phyloP scores from a whole-genome alignment of 2,797 vertebrate genomes.

The Coreius guichenoti region DNA sequence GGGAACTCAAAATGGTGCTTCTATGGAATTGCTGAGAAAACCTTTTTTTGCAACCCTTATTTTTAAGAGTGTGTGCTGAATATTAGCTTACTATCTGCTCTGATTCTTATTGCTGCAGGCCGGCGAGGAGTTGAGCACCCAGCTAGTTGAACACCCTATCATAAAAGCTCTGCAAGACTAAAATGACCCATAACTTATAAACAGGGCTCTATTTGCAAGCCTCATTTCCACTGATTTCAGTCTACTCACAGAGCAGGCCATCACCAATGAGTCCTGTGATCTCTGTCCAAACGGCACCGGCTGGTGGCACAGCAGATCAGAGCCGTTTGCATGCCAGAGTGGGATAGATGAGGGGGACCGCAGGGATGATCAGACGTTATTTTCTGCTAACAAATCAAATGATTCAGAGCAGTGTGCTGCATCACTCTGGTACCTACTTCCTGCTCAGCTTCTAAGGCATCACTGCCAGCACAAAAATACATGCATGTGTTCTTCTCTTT shows the following conservation, averaged over 20 bases:
- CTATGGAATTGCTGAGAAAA: neutral
- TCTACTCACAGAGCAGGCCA: conserved; percentile 4
- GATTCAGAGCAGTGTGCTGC: conserved; percentile 53
- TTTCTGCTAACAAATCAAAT: conserved; percentile 61
- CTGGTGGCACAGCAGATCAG: conserved; percentile 43
- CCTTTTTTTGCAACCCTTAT: neutral
- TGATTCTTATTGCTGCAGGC: neutral
- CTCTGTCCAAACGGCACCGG: conserved; percentile 50
- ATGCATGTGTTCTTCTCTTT: neutral
- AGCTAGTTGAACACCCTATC: neutral
- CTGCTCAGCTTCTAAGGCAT: conserved; percentile 50
- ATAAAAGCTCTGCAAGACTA: conserved; percentile 20
- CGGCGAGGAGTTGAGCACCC: neutral
- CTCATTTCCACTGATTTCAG: conserved; percentile 46
- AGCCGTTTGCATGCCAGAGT: conserved; percentile 27
- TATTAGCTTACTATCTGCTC: neutral
- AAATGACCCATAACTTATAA: conserved; percentile 27
- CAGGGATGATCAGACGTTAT: conserved; percentile 67
- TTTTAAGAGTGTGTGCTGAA: conserved; percentile 12
- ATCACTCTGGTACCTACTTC: conserved; percentile 46
- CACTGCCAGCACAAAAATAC: conserved; percentile 2
- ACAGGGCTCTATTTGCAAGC: conserved; percentile 26
- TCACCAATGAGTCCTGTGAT: conserved; percentile 50
- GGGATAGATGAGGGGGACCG: conserved; percentile 51
- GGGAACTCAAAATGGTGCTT: neutral